Conservation (phyloP, 2,888 invertebrate species). For the Allolobophora icterica region DNA sequence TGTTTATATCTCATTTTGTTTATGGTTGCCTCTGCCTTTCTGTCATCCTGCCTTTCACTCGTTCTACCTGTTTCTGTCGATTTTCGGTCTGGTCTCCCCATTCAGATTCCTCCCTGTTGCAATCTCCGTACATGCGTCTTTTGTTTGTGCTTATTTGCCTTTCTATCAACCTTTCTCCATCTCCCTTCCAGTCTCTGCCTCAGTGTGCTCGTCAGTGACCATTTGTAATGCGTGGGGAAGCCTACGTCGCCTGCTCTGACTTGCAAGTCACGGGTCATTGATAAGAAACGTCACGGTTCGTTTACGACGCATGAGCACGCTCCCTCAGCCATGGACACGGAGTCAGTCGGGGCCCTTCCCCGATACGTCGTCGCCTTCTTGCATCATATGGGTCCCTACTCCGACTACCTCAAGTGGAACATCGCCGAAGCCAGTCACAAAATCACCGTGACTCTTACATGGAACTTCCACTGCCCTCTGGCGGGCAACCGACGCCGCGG, state of each 20-base stretch:
- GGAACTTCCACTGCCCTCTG: constrained; percentile 45
- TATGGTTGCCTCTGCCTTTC: too few relatives aligned
- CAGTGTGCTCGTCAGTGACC: neutral
- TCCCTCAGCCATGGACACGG: neutral
- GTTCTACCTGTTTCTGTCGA: too few relatives aligned
- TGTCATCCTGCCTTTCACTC: too few relatives aligned
- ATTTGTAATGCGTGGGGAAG: neutral
- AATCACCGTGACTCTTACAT: constrained; percentile 48
- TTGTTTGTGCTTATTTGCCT: too few relatives aligned
- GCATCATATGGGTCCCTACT: constrained; percentile 47
- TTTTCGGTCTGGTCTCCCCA: too few relatives aligned
- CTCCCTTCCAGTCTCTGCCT: neutral
- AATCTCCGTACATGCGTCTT: too few relatives aligned
- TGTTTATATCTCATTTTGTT: too few relatives aligned
- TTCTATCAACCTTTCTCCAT: too few relatives aligned
- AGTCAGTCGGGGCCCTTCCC: constrained; percentile 36
- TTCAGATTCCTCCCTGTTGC: too few relatives aligned
- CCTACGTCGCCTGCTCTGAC: neutral
- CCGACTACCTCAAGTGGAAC: constrained; percentile 49
- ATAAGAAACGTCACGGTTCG: neutral
- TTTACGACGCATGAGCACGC: neutral
- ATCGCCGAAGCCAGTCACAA: constrained; percentile 47
- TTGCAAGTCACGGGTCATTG: neutral
- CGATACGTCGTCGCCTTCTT: constrained; percentile 45
- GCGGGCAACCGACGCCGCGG: neutral